Conservation (phyloP, 2,797 vertebrate species). For the Taeniopygia guttata region DNA sequence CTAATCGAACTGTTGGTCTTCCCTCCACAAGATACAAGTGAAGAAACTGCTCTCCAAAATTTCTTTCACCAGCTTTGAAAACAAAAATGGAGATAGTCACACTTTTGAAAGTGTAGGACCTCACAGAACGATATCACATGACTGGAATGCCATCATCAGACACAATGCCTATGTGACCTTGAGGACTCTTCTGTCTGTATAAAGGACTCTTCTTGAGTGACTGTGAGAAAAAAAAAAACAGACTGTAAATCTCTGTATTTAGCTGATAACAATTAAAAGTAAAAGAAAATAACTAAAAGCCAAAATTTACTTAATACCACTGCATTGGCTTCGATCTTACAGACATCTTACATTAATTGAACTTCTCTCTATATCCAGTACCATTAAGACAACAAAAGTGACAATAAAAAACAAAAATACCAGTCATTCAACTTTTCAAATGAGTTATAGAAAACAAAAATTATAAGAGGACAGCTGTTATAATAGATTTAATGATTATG, state of each 20-base stretch:
- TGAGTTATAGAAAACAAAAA: neutral
- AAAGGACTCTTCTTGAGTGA: neutral
- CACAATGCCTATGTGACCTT: rapidly evolving
- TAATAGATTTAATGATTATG: neutral
- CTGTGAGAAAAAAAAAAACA: neutral
- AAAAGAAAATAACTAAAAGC: neutral
- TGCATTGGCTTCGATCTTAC: neutral
- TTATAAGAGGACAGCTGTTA: neutral
- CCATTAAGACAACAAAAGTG: neutral
- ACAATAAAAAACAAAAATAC: neutral
- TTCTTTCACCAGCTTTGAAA: slow-evolving; percentile 79
- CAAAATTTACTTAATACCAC: neutral
- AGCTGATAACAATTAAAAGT: neutral
- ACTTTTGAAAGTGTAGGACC: neutral
- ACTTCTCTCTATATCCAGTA: neutral
- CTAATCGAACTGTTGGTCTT: slow-evolving; percentile 72
- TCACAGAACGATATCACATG: neutral
- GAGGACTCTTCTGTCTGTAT: neutral
- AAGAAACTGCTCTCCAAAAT: slow-evolving; percentile 80
- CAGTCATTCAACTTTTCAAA: neutral
- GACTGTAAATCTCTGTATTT: neutral
- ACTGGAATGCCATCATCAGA: rapidly evolving
- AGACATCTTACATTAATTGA: neutral
- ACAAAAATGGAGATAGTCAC: slow-evolving; percentile 18
- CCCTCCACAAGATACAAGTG: slow-evolving; percentile 85